Conservation (phyloP, 1,140 invertebrate species). For the Heliothis subflexa region DNA sequence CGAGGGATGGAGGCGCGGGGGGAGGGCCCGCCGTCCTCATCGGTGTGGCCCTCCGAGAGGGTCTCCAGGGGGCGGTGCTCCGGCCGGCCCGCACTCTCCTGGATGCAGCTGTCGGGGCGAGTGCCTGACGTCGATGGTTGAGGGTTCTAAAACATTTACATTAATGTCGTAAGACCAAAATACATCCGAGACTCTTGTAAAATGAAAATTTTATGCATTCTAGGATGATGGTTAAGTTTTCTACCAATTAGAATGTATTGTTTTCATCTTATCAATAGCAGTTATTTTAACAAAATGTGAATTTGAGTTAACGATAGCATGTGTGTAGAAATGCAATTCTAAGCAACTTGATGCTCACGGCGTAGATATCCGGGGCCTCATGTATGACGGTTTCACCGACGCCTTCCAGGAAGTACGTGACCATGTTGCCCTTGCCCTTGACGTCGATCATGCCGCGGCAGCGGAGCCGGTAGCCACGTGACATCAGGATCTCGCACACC, state of each 20-base stretch:
- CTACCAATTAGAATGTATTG: too few relatives aligned
- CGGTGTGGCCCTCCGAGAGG: conserved; percentile 73
- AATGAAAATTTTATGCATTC: too few relatives aligned
- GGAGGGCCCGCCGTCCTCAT: conserved; percentile 72
- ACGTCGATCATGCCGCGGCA: conserved; percentile 95
- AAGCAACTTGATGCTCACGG: conserved; percentile 55
- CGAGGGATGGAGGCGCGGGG: conserved; percentile 68
- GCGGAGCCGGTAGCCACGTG: conserved; percentile 91
- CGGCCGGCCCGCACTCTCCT: conserved; percentile 13
- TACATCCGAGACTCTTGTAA: too few relatives aligned
- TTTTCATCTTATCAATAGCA: too few relatives aligned
- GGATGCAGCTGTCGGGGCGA: neutral
- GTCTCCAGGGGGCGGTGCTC: conserved; percentile 72
- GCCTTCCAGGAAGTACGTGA: conserved; percentile 95
- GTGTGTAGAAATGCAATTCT: neutral
- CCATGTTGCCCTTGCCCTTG: conserved; percentile 98
- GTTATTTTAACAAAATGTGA: too few relatives aligned
- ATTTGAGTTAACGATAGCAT: neutral
- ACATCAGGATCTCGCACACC: conserved; percentile 91
- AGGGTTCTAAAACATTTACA: conserved; percentile 62
- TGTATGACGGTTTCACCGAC: conserved; percentile 66
- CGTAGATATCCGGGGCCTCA: conserved; percentile 64
- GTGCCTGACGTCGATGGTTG: conserved; percentile 66
- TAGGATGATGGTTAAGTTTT: too few relatives aligned
- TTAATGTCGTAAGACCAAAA: too few relatives aligned